Conservation (phyloP, 2,113 vertebrate genomes). For the Mystacornis crossleyi region DNA sequence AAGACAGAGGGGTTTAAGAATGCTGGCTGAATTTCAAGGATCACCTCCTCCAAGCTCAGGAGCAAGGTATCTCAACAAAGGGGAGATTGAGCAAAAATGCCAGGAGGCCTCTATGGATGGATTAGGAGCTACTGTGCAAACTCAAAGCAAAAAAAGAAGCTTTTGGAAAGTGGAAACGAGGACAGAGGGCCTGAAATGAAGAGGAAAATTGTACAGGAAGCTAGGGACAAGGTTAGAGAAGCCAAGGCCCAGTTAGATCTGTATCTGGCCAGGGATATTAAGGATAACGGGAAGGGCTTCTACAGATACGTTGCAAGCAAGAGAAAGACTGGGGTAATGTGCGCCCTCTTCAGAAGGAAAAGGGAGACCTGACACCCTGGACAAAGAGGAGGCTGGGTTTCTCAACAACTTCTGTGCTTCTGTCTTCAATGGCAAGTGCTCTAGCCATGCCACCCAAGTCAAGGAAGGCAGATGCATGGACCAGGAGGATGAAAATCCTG, state of each 20-base stretch:
- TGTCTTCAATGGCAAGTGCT: neutral
- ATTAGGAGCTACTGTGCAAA: neutral
- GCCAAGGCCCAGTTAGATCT: neutral
- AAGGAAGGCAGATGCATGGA: neutral
- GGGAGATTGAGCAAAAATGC: neutral
- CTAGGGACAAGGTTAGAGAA: neutral
- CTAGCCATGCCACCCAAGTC: neutral
- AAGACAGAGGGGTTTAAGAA: neutral
- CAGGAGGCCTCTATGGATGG: neutral
- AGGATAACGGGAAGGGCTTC: neutral
- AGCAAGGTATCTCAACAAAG: neutral
- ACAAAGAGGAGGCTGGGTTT: neutral
- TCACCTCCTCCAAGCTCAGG: neutral
- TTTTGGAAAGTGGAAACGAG: neutral
- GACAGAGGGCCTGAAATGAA: neutral
- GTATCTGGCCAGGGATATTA: neutral
- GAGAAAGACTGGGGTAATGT: neutral
- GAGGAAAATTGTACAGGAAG: neutral
- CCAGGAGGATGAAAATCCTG: neutral
- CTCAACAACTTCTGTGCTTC: neutral
- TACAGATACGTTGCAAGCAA: neutral
- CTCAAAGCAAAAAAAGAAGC: accelerated
- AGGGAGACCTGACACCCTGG: neutral
- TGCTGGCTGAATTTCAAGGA: neutral
- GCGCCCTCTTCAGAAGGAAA: neutral